Conservation (phyloP, 2,113 vertebrate species). For the Odocoileus hemionus region DNA sequence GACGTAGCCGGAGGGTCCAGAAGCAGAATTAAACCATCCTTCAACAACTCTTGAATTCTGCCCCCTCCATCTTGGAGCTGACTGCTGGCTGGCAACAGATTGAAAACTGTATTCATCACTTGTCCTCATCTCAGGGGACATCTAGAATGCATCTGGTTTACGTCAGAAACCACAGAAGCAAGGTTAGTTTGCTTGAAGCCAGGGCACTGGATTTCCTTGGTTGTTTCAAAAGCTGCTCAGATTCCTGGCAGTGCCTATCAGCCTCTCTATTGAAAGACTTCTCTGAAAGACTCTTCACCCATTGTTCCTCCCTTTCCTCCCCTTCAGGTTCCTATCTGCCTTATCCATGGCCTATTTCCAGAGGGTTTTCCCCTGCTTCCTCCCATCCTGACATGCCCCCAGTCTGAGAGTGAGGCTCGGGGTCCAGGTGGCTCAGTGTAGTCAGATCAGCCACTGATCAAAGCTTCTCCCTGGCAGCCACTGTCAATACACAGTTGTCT, state of each 20-base stretch:
- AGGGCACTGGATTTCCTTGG: neutral
- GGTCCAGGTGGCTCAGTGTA: neutral
- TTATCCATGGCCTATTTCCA: neutral
- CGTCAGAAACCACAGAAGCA: neutral
- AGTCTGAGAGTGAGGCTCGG: neutral
- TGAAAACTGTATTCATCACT: neutral
- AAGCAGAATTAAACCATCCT: neutral
- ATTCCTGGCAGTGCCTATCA: neutral
- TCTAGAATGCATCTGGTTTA: neutral
- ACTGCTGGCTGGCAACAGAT: neutral
- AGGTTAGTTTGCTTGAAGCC: neutral
- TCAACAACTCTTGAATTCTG: neutral
- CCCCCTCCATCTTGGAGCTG: neutral
- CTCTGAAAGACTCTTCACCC: neutral
- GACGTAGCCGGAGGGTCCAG: neutral
- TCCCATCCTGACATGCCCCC: neutral
- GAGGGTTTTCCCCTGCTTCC: neutral
- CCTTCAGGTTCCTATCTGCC: too few species aligned
- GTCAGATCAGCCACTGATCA: neutral
- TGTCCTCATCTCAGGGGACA: neutral
- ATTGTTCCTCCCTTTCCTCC: neutral
- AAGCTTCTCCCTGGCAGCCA: neutral
- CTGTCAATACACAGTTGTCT: neutral
- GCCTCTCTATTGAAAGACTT: neutral
- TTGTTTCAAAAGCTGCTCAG: neutral